These are phyloP conservation scores for Cephalophus harveyi DNA, from an alignment of 2,113 vertebrate genomes.

Conservation along the genomic window DNA sequence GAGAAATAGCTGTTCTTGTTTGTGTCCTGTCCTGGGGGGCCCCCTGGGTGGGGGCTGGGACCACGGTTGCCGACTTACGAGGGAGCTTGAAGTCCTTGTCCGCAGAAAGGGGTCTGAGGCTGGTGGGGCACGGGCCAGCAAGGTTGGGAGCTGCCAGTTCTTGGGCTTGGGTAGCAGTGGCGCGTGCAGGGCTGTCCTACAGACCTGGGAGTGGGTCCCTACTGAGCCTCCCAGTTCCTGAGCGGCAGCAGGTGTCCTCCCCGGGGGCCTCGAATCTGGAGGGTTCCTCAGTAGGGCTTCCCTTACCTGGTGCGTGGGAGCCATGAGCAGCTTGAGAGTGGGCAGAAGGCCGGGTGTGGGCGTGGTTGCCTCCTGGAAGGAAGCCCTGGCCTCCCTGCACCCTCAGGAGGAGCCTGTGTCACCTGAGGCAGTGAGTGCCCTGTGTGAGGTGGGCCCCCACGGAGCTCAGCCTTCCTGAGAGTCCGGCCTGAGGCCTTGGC, in stretches of 20 bases:
- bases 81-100: background rate
- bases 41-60: background rate
- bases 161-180: background rate
- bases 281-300: background rate
- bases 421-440: background rate
- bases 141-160: background rate
- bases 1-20: background rate
- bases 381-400: background rate
- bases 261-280: background rate
- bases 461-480: background rate
- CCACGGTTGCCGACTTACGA: accelerated
- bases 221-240: background rate
- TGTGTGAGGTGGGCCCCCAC: no score
- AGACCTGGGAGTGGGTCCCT: background rate
- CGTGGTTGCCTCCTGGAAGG: background rate
- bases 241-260: no score
- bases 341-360: background rate
- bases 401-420: no score
- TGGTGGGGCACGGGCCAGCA: background rate
- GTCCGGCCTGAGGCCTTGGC: background rate
- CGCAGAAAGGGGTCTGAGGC: background rate
- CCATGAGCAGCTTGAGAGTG: background rate
- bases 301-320: no score
- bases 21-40: background rate
- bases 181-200: accelerated